phyloP scores from a whole-genome alignment of 64 coral and sea anemone species.

The Montipora efflorescens region DNA sequence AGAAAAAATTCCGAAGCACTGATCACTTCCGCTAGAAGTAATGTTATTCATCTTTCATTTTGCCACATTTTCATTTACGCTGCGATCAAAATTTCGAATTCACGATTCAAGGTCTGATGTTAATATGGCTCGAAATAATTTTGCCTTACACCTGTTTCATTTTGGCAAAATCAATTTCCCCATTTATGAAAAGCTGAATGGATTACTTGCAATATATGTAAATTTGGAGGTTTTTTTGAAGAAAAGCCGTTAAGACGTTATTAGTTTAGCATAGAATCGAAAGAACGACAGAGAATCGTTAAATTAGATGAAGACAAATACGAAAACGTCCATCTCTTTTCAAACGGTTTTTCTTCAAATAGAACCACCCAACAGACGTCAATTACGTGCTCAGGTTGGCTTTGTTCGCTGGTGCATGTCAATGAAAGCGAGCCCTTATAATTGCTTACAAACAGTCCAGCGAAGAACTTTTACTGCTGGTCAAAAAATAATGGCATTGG shows the following conservation, averaged over 20 bases:
- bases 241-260: slow-evolving; percentile 65
- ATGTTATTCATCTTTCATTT: slow-evolving; percentile 60
- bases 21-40: slow-evolving; percentile 49
- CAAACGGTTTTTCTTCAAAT: slow-evolving; percentile 75
- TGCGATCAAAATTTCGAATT: slow-evolving; percentile 37
- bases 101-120: slow-evolving; percentile 29
- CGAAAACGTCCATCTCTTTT: slow-evolving; percentile 50
- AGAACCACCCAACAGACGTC: slow-evolving; percentile 43
- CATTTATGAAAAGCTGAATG: slow-evolving; percentile 65
- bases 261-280: slow-evolving; percentile 55
- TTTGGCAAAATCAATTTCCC: slow-evolving; percentile 61
- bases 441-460: slow-evolving; percentile 55
- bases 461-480: slow-evolving; percentile 45
- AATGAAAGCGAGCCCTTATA: slow-evolving; percentile 53
- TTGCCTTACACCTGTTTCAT: slow-evolving; percentile 52
- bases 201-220: slow-evolving; percentile 65
- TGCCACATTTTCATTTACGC: slow-evolving; percentile 41
- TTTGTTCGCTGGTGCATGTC: slow-evolving; percentile 44
- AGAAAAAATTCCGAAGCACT: slow-evolving; percentile 50
- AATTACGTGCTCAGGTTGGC: slow-evolving; percentile 50
- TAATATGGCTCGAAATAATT: slow-evolving; percentile 53
- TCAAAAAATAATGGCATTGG: slow-evolving; percentile 50
- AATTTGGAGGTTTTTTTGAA: slow-evolving; percentile 60
- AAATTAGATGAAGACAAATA: slow-evolving; percentile 57
- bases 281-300: slow-evolving; percentile 34